Base-by-base conservation (phyloP, 2,113 vertebrate genomes). In the Microtus richardsoni region DNA sequence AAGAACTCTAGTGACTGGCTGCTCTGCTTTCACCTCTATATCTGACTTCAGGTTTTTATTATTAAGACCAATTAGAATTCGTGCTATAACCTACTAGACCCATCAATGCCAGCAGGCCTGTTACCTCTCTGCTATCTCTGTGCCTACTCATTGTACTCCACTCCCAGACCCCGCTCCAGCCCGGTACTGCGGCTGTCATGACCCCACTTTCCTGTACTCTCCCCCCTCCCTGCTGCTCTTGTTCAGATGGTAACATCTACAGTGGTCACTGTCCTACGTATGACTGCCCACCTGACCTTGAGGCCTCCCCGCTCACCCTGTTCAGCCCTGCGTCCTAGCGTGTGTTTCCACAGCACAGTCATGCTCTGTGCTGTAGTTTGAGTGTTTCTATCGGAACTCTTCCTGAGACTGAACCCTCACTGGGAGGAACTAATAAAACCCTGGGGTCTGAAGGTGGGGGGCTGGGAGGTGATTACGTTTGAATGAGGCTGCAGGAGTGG, bases 121-220 rank as follows among this genome's bases (percentile, higher is more conserved):
- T 3, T 7, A 1, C 44, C 7, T 54, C 28, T 30, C 52, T 9
- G n/a, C 0, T 7, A 10, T 47, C 44, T 78, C 75, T 33, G 26
- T 47, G 7, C 47, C 24, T 1, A n/a, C 22, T 13, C 19, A 13
- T 2, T 9, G 0, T 0, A 2, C 7, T 16, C 22, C 3, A 0
- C 33, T 39, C 6, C 30, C 33, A 68, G 82, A 47, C 39, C 89
- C 22, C 2, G 0, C 33, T 39, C 6, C 30, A 33, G 5, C 1
- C 33, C 0, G 7, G 39, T 13, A 16, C 16, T 9, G 4, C 5
- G 1, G 1, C 58, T 21, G 58, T 11, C 7, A 3, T 19, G 7
- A 5, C 1, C 1, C 3, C 21, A 26, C n/a, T 19, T n/a, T 11
- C 28, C 14, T 36, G 19, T 1, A 22, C 8, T 19, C 21, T 36